These are phyloP conservation scores for Actenoides lindsayi DNA, from an alignment of 2,113 vertebrate genomes.

Conservation along the genomic window DNA sequence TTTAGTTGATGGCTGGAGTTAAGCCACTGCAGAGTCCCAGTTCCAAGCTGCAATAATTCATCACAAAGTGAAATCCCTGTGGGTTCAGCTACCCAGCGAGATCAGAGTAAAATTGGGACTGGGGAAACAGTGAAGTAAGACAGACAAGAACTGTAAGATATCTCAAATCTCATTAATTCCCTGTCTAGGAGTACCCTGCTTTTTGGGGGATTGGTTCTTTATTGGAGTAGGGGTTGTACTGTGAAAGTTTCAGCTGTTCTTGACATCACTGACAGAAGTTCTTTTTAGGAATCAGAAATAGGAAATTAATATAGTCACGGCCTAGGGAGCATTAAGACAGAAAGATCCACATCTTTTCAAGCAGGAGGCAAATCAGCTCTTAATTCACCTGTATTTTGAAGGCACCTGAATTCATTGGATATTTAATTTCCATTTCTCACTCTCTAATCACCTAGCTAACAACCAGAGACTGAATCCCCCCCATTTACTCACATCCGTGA, in stretches of 20 bases:
- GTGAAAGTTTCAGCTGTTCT: neutral
- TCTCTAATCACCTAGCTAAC: neutral
- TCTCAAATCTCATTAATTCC: neutral
- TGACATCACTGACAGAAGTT: neutral
- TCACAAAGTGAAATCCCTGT: neutral
- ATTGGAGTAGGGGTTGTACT: neutral
- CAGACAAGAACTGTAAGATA: neutral
- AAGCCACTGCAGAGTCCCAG: neutral
- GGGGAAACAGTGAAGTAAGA: neutral
- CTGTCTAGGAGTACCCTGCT: neutral
- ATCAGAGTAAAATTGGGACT: neutral
- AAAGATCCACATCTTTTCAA: neutral
- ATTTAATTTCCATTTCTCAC: neutral
- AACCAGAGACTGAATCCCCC: neutral
- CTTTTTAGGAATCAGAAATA: neutral
- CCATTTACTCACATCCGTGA: neutral
- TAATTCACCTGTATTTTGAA: neutral
- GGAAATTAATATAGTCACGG: neutral
- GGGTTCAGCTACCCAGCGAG: neutral
- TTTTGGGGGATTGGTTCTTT: neutral
- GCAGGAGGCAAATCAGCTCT: neutral
- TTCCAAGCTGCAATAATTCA: neutral
- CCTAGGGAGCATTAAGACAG: neutral
- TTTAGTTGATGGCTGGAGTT: neutral
- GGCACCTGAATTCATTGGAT: neutral